Evolutionary conservation across 2,888 invertebrate genomes (phyloP).

Genomic region (Brenthis hecate): DNA sequence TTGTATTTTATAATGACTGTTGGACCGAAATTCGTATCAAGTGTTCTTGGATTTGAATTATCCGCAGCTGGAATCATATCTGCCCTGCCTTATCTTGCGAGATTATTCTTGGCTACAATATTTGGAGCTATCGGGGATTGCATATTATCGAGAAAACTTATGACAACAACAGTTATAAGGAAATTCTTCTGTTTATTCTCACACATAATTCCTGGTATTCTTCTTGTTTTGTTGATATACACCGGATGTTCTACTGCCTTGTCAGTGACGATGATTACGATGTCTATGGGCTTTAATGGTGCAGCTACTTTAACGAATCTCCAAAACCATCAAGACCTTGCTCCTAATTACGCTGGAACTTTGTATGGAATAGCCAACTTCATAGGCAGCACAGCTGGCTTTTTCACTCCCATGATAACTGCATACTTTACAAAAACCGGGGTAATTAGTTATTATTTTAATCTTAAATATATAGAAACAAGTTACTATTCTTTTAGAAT

Average conservation of each 20-base stretch:
- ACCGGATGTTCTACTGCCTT: slow-evolving; percentile 84
- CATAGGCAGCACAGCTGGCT: slow-evolving; percentile 87
- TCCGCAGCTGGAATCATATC: slow-evolving; percentile 87
- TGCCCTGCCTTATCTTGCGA: slow-evolving; percentile 86
- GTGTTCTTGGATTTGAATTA: slow-evolving; percentile 87
- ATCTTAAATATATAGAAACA: no score
- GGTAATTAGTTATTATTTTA: slow-evolving; percentile 50
- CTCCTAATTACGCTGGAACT: slow-evolving; percentile 90
- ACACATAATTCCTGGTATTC: slow-evolving; percentile 77
- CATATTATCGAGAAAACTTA: slow-evolving; percentile 70
- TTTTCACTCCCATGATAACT: slow-evolving; percentile 88
- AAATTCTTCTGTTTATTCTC: slow-evolving; percentile 86
- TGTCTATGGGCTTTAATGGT: slow-evolving; percentile 86
- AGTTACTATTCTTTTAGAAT: no score
- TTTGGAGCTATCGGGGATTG: slow-evolving; percentile 88
- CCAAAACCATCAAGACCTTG: slow-evolving; percentile 87
- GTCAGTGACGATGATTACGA: slow-evolving; percentile 84
- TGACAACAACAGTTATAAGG: slow-evolving; percentile 77
- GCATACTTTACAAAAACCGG: slow-evolving; percentile 83
- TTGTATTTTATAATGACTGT: slow-evolving; percentile 89
- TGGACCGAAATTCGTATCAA: slow-evolving; percentile 88
- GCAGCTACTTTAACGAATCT: slow-evolving; percentile 84
- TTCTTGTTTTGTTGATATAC: slow-evolving; percentile 81
- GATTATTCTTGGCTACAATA: slow-evolving; percentile 85
- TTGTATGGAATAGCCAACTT: slow-evolving; percentile 90